Evolutionary conservation across 2,113 vertebrate species (phyloP).

Genomic region (Clupea harengus): DNA sequence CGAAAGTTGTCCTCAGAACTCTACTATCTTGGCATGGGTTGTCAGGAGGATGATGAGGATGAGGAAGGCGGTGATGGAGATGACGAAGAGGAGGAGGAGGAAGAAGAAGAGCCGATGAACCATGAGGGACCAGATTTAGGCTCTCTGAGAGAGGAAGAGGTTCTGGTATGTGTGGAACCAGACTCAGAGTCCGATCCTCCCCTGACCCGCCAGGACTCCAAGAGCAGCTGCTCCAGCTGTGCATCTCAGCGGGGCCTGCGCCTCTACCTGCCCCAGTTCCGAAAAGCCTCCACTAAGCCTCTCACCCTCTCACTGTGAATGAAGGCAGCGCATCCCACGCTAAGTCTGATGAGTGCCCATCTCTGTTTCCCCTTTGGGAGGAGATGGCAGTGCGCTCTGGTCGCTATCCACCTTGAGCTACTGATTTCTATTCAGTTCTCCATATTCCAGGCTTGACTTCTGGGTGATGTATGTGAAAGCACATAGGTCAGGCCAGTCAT

Average conservation of each 20-base stretch:
- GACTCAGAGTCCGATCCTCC: constrained; percentile 55
- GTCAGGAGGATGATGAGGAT: constrained; percentile 53
- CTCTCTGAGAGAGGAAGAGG: constrained; percentile 45
- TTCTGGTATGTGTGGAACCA: constrained; percentile 38
- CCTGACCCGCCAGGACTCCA: constrained; percentile 30
- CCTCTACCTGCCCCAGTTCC: constrained; percentile 88
- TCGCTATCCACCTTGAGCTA: background rate
- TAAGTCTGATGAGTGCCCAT: background rate
- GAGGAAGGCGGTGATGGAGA: constrained; percentile 48
- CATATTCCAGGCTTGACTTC: background rate
- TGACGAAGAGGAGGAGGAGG: constrained; percentile 43
- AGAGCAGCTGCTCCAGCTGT: constrained; percentile 28
- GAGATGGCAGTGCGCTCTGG: background rate
- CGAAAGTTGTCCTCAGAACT: constrained; percentile 59
- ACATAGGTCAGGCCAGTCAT: background rate
- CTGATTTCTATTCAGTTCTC: background rate
- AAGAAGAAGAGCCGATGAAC: constrained; percentile 45
- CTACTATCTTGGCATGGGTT: constrained; percentile 74
- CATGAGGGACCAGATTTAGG: constrained; percentile 47
- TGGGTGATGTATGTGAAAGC: background rate
- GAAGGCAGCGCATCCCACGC: background rate
- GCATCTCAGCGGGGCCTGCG: constrained; percentile 49
- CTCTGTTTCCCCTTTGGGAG: background rate
- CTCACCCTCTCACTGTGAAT: constrained; percentile 40
- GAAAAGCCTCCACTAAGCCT: constrained; percentile 59